These are phyloP conservation scores for Chrosomus eos DNA, from an alignment of 2,797 vertebrate genomes.

Conservation along the genomic window DNA sequence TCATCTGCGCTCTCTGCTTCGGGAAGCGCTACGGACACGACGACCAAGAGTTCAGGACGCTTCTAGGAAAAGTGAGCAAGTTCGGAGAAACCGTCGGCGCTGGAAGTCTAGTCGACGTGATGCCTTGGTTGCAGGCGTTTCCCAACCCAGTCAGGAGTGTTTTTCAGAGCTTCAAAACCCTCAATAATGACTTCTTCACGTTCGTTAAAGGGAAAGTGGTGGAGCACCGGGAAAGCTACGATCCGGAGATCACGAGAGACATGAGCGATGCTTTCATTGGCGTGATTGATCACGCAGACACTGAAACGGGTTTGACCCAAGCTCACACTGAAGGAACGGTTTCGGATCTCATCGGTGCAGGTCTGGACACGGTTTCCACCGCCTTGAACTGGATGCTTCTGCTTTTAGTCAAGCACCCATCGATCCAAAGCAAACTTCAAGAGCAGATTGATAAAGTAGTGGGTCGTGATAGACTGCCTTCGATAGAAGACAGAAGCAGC, in stretches of 20 bases:
- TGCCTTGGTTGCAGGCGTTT: slow-evolving; percentile 85
- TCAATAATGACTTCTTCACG: slow-evolving; percentile 78
- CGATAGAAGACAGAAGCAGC: slow-evolving; percentile 81
- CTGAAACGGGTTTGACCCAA: slow-evolving; percentile 66
- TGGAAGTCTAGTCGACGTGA: slow-evolving; percentile 85
- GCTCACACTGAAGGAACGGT: slow-evolving; percentile 82
- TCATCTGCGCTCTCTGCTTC: slow-evolving; percentile 85
- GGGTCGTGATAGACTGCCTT: slow-evolving; percentile 86
- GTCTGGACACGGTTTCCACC: slow-evolving; percentile 92
- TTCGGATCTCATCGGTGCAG: slow-evolving; percentile 93
- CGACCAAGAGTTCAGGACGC: slow-evolving; percentile 79
- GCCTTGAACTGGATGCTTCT: slow-evolving; percentile 87
- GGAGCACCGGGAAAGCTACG: slow-evolving; percentile 72
- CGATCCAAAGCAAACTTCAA: slow-evolving; percentile 78
- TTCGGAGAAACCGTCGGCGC: slow-evolving; percentile 85
- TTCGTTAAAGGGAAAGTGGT: slow-evolving; percentile 77
- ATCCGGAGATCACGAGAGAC: slow-evolving; percentile 16
- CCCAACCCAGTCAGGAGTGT: slow-evolving; percentile 81
- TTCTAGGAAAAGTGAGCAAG: slow-evolving; percentile 71
- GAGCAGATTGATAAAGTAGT: slow-evolving; percentile 82
- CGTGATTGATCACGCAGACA: slow-evolving; percentile 62
- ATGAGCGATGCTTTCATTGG: slow-evolving; percentile 76
- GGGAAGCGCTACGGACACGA: slow-evolving; percentile 82
- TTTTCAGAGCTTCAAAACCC: slow-evolving; percentile 77
- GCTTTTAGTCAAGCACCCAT: slow-evolving; percentile 81